Conservation (phyloP, 2,113 vertebrate species). For the Ammodytes marinus region DNA sequence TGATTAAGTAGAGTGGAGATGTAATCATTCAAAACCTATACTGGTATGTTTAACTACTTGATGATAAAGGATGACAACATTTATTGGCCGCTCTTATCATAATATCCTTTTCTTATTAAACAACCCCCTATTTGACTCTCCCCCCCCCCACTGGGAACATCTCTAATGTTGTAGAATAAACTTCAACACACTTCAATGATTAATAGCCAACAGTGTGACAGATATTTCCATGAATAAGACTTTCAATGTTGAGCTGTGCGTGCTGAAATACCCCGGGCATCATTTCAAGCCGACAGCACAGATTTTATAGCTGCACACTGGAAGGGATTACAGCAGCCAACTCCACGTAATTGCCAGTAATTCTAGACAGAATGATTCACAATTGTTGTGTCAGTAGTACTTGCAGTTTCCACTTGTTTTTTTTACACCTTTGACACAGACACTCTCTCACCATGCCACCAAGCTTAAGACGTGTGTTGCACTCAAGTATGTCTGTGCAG, state of each 20-base stretch:
- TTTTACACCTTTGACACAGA: conserved; percentile 46
- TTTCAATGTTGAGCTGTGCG: conserved; percentile 57
- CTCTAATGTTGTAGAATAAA: conserved; percentile 49
- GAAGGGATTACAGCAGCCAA: conserved; percentile 63
- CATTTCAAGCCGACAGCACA: conserved; percentile 54
- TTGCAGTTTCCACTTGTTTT: conserved; percentile 43
- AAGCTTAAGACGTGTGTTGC: background rate
- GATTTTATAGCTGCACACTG: conserved; percentile 71
- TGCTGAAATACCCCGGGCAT: conserved; percentile 44
- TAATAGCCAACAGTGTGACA: conserved; percentile 63
- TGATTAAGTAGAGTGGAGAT: background rate
- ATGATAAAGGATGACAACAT: background rate
- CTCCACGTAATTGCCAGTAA: conserved; percentile 74
- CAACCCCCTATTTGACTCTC: conserved; percentile 17
- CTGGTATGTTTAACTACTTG: conserved; percentile 1
- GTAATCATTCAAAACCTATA: background rate
- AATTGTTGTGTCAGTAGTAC: conserved; percentile 52
- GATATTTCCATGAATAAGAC: conserved; percentile 65
- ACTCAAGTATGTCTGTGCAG: background rate
- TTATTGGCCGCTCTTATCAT: conserved; percentile 14
- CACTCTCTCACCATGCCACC: conserved; percentile 29
- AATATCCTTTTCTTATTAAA: conserved; percentile 2
- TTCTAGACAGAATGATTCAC: conserved; percentile 77
- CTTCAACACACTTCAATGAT: conserved; percentile 60
- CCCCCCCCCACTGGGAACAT: conserved; percentile 36